Conservation (phyloP, 2,888 invertebrate species). For the Agrochola lychnidis region DNA sequence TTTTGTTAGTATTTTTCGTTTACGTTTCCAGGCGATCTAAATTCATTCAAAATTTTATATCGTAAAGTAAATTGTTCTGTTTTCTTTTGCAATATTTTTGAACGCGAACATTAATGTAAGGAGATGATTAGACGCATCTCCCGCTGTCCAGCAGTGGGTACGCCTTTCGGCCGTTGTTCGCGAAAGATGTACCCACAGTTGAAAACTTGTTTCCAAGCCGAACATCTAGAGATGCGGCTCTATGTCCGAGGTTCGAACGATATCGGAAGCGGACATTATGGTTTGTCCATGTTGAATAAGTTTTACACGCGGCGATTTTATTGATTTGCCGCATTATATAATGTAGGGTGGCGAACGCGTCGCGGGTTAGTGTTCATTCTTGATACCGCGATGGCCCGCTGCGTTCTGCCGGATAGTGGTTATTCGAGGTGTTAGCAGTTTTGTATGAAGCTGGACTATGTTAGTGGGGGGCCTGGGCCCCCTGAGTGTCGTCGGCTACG, state of each 20-base stretch:
- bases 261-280: slow-evolving; percentile 78
- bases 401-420: slow-evolving; percentile 72
- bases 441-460: slow-evolving; percentile 73
- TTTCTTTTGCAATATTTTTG: slow-evolving; percentile 76
- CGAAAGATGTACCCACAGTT: slow-evolving; percentile 65
- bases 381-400: slow-evolving; percentile 51
- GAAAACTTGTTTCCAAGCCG: slow-evolving; percentile 51
- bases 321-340: slow-evolving; percentile 88
- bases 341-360: slow-evolving; percentile 76
- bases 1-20: slow-evolving; percentile 87
- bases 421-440: slow-evolving; percentile 79
- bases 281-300: slow-evolving; percentile 83
- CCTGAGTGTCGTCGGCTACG: slow-evolving; percentile 75
- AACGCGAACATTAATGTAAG: slow-evolving; percentile 69
- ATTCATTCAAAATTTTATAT: slow-evolving; percentile 80
- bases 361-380: slow-evolving; percentile 60
- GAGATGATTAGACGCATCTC: slow-evolving; percentile 65
- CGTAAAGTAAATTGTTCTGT: slow-evolving; percentile 73
- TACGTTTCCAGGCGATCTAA: slow-evolving; percentile 81
- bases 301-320: slow-evolving; percentile 89
- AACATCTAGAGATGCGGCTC: slow-evolving; percentile 68
- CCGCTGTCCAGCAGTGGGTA: slow-evolving; percentile 64
- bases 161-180: slow-evolving; percentile 63
- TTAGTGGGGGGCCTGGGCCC: slow-evolving; percentile 71
- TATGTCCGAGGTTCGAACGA: slow-evolving; percentile 67